Conservation (phyloP, 2,888 invertebrate species). For the Drosophila leonis region DNA sequence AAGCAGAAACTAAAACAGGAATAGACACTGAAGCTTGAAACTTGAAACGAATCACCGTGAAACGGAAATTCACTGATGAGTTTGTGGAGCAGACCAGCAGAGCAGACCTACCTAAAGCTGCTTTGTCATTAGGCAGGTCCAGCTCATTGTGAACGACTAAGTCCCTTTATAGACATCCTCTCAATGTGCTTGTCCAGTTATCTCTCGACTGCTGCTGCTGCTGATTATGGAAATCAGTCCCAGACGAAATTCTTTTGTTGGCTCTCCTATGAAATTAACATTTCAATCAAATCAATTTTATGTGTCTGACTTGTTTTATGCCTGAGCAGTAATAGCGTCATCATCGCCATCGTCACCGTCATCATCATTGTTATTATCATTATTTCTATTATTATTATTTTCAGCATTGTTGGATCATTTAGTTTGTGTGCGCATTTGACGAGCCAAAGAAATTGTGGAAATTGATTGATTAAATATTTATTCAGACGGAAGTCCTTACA, state of each 20-base stretch:
- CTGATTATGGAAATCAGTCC: constrained; percentile 49
- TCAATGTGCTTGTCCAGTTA: constrained; percentile 35
- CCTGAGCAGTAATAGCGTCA: constrained; percentile 49
- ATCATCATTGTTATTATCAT: constrained; percentile 26
- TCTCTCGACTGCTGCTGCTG: neutral
- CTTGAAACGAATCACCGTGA: constrained; percentile 47
- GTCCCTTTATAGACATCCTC: constrained; percentile 32
- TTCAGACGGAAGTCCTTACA: constrained; percentile 68
- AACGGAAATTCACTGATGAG: constrained; percentile 56
- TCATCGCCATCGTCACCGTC: constrained; percentile 22
- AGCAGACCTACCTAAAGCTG: constrained; percentile 28
- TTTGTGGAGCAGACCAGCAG: constrained; percentile 8
- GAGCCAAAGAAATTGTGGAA: constrained; percentile 60
- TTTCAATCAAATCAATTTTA: constrained; percentile 80
- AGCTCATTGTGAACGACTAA: constrained; percentile 48
- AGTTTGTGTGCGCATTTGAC: constrained; percentile 42
- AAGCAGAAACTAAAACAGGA: constrained; percentile 1
- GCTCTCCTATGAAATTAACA: constrained; percentile 67
- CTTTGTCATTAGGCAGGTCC: constrained; percentile 44
- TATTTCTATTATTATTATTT: constrained; percentile 28
- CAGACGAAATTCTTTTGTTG: constrained; percentile 37
- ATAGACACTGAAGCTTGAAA: constrained; percentile 29
- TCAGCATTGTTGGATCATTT: constrained; percentile 35
- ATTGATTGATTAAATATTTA: constrained; percentile 71
- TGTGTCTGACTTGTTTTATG: constrained; percentile 77